Base-by-base conservation (phyloP, 2,113 vertebrate genomes). In the Cromileptes altivelis region DNA sequence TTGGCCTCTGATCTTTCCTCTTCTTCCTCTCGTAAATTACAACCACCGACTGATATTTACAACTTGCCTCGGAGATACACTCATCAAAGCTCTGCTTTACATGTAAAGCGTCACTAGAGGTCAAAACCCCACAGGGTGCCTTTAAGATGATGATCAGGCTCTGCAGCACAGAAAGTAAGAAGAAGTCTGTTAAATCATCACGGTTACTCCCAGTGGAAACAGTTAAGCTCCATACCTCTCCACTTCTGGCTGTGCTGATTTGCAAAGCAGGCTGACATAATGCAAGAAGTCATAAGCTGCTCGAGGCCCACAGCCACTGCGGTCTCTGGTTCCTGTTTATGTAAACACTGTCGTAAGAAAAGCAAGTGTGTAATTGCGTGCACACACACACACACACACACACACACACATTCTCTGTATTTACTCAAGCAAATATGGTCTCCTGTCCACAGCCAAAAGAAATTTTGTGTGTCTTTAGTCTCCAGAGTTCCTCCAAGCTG, bases 371-470 rank as follows among this genome's bases (percentile, higher is more conserved):
- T 74, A 86, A 89, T 81, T 45, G 71, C 0, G 30, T 37, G 18
- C 62, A 69, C 62, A 64, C 65, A 67, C 58, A 62, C 58, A 33
- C 63, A 67, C 49, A 67, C 68, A 68, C 63, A 70, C 2, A 52
- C 60, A 80, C 62, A 68, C 72, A 65, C 58, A 57, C 56, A 33
- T 57, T 78, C 49, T 82, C 27, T 60, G 33, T 83, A 80, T 90
- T 91, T 89, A 77, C 73, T 86, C 4, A 1, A 75, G 70, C 64
- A 90, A 90, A 91, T 88, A 82, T 86, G 70, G 52, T 80, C 75
- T 75, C 23, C 78, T 73, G 70, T 78, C 77, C 78, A 84, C 78
- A 78, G 73, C 69, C 60, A 70, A 75, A 62, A 49, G 45, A 62
- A 78, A 64, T 49, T 57, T 30, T 68, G 52, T 70, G 58, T 75